A percentile compares a stretch with the other conserved stretches of the same genome.
Evolutionary conservation across 2,888 invertebrate species (phyloP).

Genomic region (Agriopis aurantiaria): DNA sequence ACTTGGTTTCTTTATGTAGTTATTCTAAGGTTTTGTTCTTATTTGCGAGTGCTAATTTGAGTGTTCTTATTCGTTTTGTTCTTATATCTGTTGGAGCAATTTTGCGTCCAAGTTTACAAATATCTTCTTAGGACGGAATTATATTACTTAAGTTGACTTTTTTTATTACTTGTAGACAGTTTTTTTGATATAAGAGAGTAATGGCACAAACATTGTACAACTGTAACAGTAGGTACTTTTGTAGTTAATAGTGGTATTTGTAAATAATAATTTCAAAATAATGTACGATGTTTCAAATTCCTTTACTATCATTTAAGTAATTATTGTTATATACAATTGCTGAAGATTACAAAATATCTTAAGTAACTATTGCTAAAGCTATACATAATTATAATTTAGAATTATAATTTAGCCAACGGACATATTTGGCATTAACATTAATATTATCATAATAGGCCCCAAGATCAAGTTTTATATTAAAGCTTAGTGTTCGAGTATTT

Average conservation of each 20-base stretch:
- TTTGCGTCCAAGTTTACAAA: not conserved
- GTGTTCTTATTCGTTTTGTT: not conserved
- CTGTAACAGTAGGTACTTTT: not conserved
- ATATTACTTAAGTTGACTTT: not conserved
- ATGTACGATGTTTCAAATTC: too few relatives aligned
- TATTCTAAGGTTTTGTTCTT: too few relatives aligned
- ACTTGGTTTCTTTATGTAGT: too few relatives aligned
- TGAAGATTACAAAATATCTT: conserved; percentile 2
- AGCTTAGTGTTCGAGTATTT: conserved; percentile 43
- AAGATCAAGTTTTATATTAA: conserved; percentile 42
- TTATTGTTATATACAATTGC: not conserved
- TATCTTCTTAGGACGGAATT: conserved; percentile 2
- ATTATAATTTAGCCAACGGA: conserved; percentile 34
- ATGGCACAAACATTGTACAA: too few relatives aligned
- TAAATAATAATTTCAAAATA: too few relatives aligned
- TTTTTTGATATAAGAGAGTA: not conserved
- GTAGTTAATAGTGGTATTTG: too few relatives aligned
- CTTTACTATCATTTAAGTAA: too few relatives aligned
- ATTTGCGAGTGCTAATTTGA: too few relatives aligned
- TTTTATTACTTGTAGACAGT: not conserved
- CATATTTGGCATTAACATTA: conserved; percentile 36
- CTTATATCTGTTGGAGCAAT: not conserved
- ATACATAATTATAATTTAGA: conserved; percentile 4
- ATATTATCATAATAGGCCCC: conserved; percentile 43
- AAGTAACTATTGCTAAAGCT: not conserved